phyloP scores from a whole-genome alignment of 2,113 vertebrate genomes.

The Laticauda laticaudata region DNA sequence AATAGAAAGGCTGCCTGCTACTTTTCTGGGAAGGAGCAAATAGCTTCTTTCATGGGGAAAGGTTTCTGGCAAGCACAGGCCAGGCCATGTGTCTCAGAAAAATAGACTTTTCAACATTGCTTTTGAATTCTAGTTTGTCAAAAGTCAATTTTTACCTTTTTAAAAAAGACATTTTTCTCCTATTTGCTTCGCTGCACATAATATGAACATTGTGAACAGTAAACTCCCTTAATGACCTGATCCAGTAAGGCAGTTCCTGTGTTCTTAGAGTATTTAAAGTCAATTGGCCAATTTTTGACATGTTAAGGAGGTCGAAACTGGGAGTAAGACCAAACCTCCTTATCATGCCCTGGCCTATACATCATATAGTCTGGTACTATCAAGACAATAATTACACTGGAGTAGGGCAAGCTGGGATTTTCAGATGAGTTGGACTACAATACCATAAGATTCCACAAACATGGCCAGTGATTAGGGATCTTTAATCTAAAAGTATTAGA shows the following conservation, averaged over 20 bases:
- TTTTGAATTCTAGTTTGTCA: constrained; percentile 32
- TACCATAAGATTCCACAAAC: neutral
- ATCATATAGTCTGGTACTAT: neutral
- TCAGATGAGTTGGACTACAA: neutral
- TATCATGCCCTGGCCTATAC: neutral
- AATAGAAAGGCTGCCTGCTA: constrained; percentile 61
- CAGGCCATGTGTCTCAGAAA: constrained; percentile 57
- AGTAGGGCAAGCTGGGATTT: neutral
- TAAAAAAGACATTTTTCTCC: neutral
- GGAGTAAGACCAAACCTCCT: neutral
- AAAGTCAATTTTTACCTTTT: constrained; percentile 28
- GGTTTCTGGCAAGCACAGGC: constrained; percentile 45
- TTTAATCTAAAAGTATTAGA: neutral
- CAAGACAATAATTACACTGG: neutral
- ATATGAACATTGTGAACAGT: neutral
- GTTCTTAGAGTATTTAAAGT: neutral
- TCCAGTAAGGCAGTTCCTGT: neutral
- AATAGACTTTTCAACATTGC: constrained; percentile 49
- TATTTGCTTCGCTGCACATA: neutral
- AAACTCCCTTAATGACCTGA: neutral
- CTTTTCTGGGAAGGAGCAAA: constrained; percentile 62
- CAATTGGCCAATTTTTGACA: neutral
- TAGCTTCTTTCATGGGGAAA: constrained; percentile 55
- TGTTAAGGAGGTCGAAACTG: neutral
- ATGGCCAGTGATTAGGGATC: neutral